Evolutionary conservation across 2,888 invertebrate genomes (phyloP), one percentile per base, ranked within the genome.

Genomic region (Bellardia bayeri): DNA sequence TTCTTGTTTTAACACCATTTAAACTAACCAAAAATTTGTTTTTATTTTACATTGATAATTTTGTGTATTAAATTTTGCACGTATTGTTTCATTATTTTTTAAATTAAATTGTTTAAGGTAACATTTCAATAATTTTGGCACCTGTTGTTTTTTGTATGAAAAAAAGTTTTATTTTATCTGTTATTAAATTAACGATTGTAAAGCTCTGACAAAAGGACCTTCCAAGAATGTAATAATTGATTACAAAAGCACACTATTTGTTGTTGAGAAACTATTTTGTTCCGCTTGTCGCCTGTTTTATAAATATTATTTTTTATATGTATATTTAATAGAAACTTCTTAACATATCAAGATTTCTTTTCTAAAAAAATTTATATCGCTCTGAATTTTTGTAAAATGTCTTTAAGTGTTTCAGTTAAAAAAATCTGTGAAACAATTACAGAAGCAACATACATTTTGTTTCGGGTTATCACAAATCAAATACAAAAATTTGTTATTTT

Each of bases 251-350:
- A 66, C 68, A 49, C 79, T 72, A 68, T 87, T 85, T 74, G 61
- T 68, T 74, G 79, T 84, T 79, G 90, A 92, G 91, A 93, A 92
- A 92, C 91, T 90, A 92, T 93, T 93, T 92, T 92, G 92, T 93
- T 93, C 93, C 93, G 93, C 93, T 93, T 93, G 93, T 93, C 93
- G 93, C 93, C 93, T 93, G 92, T 92, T 93, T 92, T 90, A 85
- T 66, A 72, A 69, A 85, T 86, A 87, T 85, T 84, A 63, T 88
- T 88, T 82, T 49, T 49, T 45, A n/a, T n/a, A 51, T 51, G n/a
- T 51, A 51, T 56, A 9, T 56, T 58, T 11, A 30, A 4, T 58
- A 30, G 3, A 37, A 37, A 37, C 5, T 37, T 37, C 37, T 37
- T 37, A 37, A 4, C 37, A 37, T 37, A 37, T 37, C 6, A 11